Evolutionary conservation across 2,888 invertebrate species (phyloP), one percentile per base, ranked within the genome.

Genomic region (Heliconius erato): DNA sequence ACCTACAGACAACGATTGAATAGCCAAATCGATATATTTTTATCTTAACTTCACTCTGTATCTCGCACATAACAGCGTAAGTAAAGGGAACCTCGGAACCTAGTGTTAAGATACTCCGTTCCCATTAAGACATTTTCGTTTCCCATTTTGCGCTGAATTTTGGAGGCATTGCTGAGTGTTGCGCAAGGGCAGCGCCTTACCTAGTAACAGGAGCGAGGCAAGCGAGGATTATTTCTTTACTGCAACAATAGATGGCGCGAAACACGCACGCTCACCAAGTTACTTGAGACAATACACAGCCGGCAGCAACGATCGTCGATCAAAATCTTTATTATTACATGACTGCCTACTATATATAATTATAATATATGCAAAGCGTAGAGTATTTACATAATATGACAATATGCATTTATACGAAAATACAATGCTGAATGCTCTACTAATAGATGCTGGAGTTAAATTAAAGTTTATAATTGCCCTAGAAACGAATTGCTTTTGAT

Each of bases 401-500:
- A n/a, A 65, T 65, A 6, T 14, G 26, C n/a, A 3, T 67, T 28
- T 28, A 67, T 67, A 67, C 14, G 4, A 12, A 14, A 12, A 12
- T 28, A 67, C 11, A 11, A n/a, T n/a, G 63, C 4, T n/a, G 49
- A n/a, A 23, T 63, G 63, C 63, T n/a, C 63, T 32, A 32, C 28
- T 67, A 16, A 32, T 67, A 72, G 72, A 49, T 72, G 16, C 26
- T 44, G 44, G 16, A 72, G 3, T 49, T 28, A 72, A 72, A 44
- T 49, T 26, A 72, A 71, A 49, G 44, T 74, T 32, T 74, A 59
- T 23, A 74, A 12, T 59, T 23, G 35, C 74, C 32, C 32, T 74
- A 74, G 40, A 74, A 74, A 72, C 72, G 3, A 12, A 49, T 72
- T 12, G 67, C 44, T 49, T 80, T 78, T 74, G 63, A 69, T 72